Percentiles rank a stretch among this genome's conserved stretches.
These are phyloP conservation scores for Chrysomallon squamiferum DNA, from an alignment of 1,140 invertebrate genomes.

Conservation along the genomic window DNA sequence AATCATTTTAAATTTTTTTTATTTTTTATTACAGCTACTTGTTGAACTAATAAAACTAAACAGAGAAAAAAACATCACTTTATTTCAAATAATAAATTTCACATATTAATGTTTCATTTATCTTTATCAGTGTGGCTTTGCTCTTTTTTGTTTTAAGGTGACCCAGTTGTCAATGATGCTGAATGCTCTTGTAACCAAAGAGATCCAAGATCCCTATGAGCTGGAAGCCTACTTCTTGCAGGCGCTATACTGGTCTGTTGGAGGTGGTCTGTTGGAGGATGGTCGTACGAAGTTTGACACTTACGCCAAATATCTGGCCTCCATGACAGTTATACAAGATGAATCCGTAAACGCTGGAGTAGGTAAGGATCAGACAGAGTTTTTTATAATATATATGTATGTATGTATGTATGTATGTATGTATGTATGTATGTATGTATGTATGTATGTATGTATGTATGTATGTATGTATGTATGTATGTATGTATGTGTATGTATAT, in stretches of 20 bases:
- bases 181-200: slow-evolving; percentile 67
- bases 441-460: not conserved
- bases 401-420: too few relatives aligned
- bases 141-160: slow-evolving; percentile 66
- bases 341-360: slow-evolving; percentile 69
- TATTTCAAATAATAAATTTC: too few relatives aligned
- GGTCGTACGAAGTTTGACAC: slow-evolving; percentile 78
- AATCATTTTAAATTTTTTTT: too few relatives aligned
- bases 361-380: slow-evolving; percentile 62
- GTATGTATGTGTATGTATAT: too few relatives aligned
- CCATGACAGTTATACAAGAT: slow-evolving; percentile 69
- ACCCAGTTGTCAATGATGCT: slow-evolving; percentile 83
- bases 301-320: slow-evolving; percentile 78
- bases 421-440: not conserved
- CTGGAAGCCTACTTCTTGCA: slow-evolving; percentile 79
- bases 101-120: too few relatives aligned
- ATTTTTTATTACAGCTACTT: too few relatives aligned
- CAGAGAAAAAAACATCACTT: too few relatives aligned
- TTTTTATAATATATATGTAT: not conserved
- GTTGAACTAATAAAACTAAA: too few relatives aligned
- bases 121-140: too few relatives aligned
- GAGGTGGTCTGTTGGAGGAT: slow-evolving; percentile 76
- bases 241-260: slow-evolving; percentile 83
- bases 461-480: not conserved
- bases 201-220: slow-evolving; percentile 64